Conservation (phyloP, 2,888 invertebrate genomes). For the Oxyteleia sp. region DNA sequence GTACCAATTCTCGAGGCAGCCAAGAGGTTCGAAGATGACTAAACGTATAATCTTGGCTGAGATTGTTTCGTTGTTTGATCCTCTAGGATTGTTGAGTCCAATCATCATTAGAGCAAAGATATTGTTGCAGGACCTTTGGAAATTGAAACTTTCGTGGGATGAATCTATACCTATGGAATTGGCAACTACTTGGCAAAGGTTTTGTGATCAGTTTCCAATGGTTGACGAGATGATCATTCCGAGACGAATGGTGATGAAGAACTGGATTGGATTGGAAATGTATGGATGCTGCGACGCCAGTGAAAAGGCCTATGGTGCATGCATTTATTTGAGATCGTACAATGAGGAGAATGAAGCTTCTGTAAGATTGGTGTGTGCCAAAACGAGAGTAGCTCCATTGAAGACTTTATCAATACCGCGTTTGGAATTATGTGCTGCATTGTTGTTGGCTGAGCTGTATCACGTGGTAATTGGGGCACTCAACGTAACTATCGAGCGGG, state of each 20-base stretch:
- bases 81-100: too few relatives aligned
- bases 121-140: too few relatives aligned
- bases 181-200: too few relatives aligned
- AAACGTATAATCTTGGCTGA: too few relatives aligned
- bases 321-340: conserved; percentile 29
- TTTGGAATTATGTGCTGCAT: conserved; percentile 68
- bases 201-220: too few relatives aligned
- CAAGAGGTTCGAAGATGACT: background rate
- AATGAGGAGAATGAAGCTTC: too few relatives aligned
- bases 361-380: conserved; percentile 37
- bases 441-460: conserved; percentile 12
- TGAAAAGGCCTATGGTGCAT: conserved; percentile 64
- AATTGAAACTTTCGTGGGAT: too few relatives aligned
- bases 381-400: conserved; percentile 59
- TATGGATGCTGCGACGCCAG: conserved; percentile 72
- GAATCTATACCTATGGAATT: too few relatives aligned
- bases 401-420: conserved; percentile 49
- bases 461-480: background rate
- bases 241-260: too few relatives aligned
- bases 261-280: conserved; percentile 18
- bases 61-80: too few relatives aligned
- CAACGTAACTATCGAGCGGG: background rate
- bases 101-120: too few relatives aligned
- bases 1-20: background rate
- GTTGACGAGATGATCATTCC: too few relatives aligned